Evolutionary conservation across 2,113 vertebrate species (phyloP), one percentile per base, ranked within the genome.

Genomic region (Anas platyrhynchos): DNA sequence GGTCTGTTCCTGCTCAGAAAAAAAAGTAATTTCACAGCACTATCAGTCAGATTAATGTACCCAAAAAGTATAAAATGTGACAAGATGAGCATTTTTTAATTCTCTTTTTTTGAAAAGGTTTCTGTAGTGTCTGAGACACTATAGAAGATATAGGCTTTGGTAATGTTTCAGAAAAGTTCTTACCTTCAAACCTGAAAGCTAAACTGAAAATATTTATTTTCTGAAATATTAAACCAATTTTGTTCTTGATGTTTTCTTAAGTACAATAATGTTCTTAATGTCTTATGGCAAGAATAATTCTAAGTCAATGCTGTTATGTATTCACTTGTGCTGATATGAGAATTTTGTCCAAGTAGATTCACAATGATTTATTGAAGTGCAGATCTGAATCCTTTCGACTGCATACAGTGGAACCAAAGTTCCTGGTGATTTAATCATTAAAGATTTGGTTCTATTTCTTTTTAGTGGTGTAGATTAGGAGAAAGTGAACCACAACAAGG

Each of bases 41-140:
- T 87, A 55, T 91, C 73, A 63, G 69, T 92, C 74, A 96, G 44
- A 73, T 77, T 69, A 90, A 91, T 77, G 75, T 73, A 77, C 26
- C 13, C 31, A 11, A 67, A 59, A 95, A 93, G 43, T 43, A 76
- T 61, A 52, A 79, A 72, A 85, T 65, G 27, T 91, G 62, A 79
- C 84, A 89, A 86, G 16, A 38, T 58, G 56, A 80, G 52, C 32
- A 44, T 7, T 86, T 91, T 91, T 68, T 79, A 4, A 68, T 79
- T 94, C 8, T 77, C 23, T 15, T 52, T 38, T 80, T 59, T 59
- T 46, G 32, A 72, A 75, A 29, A 25, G 14, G 1, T 50, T 46
- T 55, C n/a, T n/a, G 17, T 56, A 65, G 62, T 63, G 38, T 88
- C 56, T 58, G 41, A 82, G 74, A n/a, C 25, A 10, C 21, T 72